Evolutionary conservation across 2,797 vertebrate genomes (phyloP).

Genomic region (Urophycis tenuis): DNA sequence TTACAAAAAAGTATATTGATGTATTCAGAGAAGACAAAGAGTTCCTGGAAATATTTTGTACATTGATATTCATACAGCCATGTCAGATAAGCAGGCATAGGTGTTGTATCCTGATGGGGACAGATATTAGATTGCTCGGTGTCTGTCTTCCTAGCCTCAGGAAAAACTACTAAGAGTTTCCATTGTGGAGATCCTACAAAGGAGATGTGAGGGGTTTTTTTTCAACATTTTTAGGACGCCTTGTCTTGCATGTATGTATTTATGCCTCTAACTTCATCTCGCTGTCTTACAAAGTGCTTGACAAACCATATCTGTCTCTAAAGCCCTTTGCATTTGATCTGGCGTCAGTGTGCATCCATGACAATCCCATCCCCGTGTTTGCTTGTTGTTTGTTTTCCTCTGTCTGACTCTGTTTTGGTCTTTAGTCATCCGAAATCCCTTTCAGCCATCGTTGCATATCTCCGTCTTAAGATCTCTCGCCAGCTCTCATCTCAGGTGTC

Average conservation of each 20-base stretch:
- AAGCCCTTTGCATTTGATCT: neutral
- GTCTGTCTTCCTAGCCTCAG: neutral
- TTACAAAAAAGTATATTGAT: neutral
- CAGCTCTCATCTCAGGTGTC: neutral
- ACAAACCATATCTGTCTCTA: neutral
- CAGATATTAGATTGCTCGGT: neutral
- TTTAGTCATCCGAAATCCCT: neutral
- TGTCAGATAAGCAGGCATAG: neutral
- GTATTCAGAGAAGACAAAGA: neutral
- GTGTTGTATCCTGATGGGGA: neutral
- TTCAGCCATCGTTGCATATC: neutral
- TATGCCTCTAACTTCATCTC: neutral
- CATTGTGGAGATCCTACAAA: neutral
- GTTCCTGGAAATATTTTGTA: neutral
- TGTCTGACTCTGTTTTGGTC: constrained; percentile 14
- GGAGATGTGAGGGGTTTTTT: neutral
- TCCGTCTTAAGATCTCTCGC: neutral
- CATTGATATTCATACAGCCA: neutral
- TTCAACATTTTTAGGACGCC: neutral
- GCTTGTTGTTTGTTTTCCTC: constrained; percentile 9
- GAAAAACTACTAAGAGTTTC: neutral
- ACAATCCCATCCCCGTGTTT: constrained; percentile 5
- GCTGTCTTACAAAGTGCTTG: neutral
- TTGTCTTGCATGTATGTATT: neutral
- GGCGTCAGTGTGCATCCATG: neutral